Base-by-base conservation (phyloP, 2,888 invertebrate species). In the Chloroclysta siterata region DNA sequence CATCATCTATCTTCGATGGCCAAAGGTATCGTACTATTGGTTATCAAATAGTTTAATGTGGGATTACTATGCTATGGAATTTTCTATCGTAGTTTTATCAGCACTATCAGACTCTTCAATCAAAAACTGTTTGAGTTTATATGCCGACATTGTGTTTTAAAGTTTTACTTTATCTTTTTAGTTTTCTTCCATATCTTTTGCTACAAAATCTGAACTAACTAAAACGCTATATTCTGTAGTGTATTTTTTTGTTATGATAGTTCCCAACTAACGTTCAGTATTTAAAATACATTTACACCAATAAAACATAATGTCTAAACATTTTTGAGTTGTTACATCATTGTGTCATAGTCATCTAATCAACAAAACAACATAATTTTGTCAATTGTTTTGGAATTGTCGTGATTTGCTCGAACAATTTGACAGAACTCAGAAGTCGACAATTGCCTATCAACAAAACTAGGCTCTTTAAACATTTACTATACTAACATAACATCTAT, bases 51-150 rank as follows among this genome's bases (percentile, higher is more conserved):
- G 63, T 58, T 63, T 53, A 33, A 36, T 29, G 42, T 42, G 48
- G 62, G 57, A 58, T 51, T 54, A 44, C 6, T 39, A 6, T 53
- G 39, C 53, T 51, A 39, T 39, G 63, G 58, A 63, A 54, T 50
- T 53, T 63, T 63, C 44, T 54, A 53, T 63, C 17, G 14, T 48
- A 46, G 22, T 53, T 47, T 57, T 63, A 63, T 63, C 58, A 63
- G 50, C 39, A 41, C 29, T 63, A 63, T 59, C 53, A 46, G 3
- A 39, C 28, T 29, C 44, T 59, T 63, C 63, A 54, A 63, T 63
- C 63, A 63, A 54, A 22, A 48, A 33, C 50, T 54, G 53, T 57
- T 41, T 28, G 28, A 47, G 46, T 47, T 50, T 44, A 28, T 14
- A 48, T 42, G 53, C 53, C 63, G 53, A 50, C 58, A 58, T 36